Base-by-base conservation (phyloP, 2,113 vertebrate genomes). In the Trinectes maculatus region DNA sequence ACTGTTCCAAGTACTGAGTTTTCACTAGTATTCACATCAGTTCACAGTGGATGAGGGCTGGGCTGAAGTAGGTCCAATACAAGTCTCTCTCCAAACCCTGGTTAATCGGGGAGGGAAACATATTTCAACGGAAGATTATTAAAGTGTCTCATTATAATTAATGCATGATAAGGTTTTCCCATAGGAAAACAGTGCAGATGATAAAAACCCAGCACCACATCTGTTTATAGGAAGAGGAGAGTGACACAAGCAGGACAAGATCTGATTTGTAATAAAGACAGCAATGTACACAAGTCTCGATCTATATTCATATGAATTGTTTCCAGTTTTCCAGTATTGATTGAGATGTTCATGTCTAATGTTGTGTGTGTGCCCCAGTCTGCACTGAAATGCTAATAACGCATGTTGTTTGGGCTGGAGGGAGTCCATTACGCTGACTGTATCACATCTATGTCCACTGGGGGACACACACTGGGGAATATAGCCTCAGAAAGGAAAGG, bases 351-450 rank as follows among this genome's bases (percentile, higher is more conserved):
- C 66, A 61, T 44, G 73, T 51, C 55, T 58, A 52, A 72, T 22
- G 4, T 22, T 53, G 70, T 43, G 79, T 64, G 71, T 85, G 47
- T 59, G 31, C 66, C 49, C 26, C 47, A 24, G 39, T 53, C 58
- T 53, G 53, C 7, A 1, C 53, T 56, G 34, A 82, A 80, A 77
- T 80, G 80, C 63, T 76, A 84, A 86, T 85, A 68, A 82, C 18
- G 47, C 44, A 9, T 6, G 48, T 60, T 66, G 65, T 85, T 83
- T 77, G 67, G 44, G 77, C 79, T 56, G 48, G 18, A 76, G 85
- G 79, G 82, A 82, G 79, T 80, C 46, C 22, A 47, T 81, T 79
- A 66, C 43, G 55, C 51, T 68, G 62, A 85, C 79, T 55, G 69
- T 82, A 77, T 77, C 80, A 40, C 77, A 74, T 63, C 77, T 64